Base-by-base conservation (phyloP, 2,888 invertebrate species). In the Neocrepidodera transversa region DNA sequence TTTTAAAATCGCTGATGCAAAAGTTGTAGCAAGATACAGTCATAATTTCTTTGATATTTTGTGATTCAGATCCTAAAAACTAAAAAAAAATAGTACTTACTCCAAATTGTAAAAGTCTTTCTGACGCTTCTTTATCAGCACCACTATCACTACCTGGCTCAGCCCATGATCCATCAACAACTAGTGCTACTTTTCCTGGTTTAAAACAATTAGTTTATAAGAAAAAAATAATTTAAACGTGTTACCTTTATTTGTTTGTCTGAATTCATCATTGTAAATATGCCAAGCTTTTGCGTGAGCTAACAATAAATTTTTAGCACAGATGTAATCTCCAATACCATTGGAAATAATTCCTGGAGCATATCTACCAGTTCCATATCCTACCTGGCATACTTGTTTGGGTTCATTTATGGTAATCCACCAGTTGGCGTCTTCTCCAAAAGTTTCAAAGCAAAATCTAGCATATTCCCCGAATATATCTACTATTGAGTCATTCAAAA, bases 391-490 rank as follows among this genome's bases (percentile, higher is more conserved):
- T 23, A 76, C 66, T 36, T 66, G 63, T 17, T 62, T 61, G 0
- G 83, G 83, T 68, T 85, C 85, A 63, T 85, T 85, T 56, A 84
- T 78, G 0, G 85, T 84, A 2, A 83, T 78, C 84, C 84, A 85
- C 53, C 58, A 56, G 8, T 57, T 55, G 45, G 84, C 51, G 0
- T 82, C 85, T 13, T 83, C 71, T 2, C 85, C 85, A 42, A 60
- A 63, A 13, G 64, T 26, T 28, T 70, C 68, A 32, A 82, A 63
- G 2, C 70, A 74, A 1, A 79, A 76, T 11, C 78, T 79, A 0
- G 87, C 86, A 76, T 81, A 38, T 87, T 66, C n/a, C 91, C 82
- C 70, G 86, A 88, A 71, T 89, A 82, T 54, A 92, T 88, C 83
- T 0, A 81, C 82, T 45, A 86, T 80, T 6, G 82, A 66, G 1